These are phyloP conservation scores for Ceratina japonica DNA, from an alignment of 1,140 invertebrate species.

Conservation along the genomic window DNA sequence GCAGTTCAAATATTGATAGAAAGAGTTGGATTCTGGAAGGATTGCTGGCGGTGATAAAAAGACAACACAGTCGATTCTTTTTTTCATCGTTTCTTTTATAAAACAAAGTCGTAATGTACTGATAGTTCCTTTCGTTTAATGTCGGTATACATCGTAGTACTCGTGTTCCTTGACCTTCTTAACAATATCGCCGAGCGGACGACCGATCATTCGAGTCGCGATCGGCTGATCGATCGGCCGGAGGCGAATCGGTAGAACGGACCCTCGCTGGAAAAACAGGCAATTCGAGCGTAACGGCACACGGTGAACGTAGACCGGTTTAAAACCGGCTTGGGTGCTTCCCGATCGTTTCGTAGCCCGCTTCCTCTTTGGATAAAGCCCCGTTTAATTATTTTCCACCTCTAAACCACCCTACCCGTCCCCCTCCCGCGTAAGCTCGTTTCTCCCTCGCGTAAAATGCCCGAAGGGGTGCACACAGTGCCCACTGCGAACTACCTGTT, in stretches of 20 bases:
- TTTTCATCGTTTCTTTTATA: slow-evolving; percentile 71
- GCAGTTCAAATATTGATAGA: no score
- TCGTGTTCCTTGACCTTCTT: slow-evolving; percentile 67
- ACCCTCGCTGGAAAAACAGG: slow-evolving; percentile 56
- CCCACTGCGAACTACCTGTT: slow-evolving; percentile 33
- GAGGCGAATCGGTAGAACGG: slow-evolving; percentile 4
- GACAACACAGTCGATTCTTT: slow-evolving; percentile 38
- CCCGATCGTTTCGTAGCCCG: slow-evolving; percentile 9
- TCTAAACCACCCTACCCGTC: no score
- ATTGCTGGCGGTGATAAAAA: neutral
- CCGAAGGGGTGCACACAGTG: neutral
- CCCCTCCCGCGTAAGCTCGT: neutral
- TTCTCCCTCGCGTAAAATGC: neutral
- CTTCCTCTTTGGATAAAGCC: slow-evolving; percentile 13
- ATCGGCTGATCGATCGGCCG: slow-evolving; percentile 15
- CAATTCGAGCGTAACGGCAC: slow-evolving; percentile 60
- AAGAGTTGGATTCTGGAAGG: neutral
- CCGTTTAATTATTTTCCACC: slow-evolving; percentile 42
- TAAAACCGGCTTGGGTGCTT: slow-evolving; percentile 43
- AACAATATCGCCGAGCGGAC: slow-evolving; percentile 50
- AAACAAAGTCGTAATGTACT: slow-evolving; percentile 75
- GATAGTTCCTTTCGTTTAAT: slow-evolving; percentile 70
- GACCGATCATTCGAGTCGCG: slow-evolving; percentile 31
- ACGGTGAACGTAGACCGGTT: slow-evolving; percentile 46
- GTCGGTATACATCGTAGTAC: slow-evolving; percentile 74